Evolutionary conservation across 2,888 invertebrate genomes (phyloP).

Genomic region (Sarcophaga subvicina): DNA sequence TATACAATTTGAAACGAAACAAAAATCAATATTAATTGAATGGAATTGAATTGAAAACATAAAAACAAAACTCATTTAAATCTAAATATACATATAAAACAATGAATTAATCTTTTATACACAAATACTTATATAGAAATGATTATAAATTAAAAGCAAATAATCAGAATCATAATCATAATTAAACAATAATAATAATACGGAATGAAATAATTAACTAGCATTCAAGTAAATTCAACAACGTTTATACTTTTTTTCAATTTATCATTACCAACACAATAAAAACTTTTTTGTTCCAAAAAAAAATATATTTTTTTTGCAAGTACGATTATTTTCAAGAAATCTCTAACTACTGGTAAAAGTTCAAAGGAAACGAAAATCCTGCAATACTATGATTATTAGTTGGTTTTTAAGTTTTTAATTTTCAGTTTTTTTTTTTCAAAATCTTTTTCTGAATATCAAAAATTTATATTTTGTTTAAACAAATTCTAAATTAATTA

Average conservation of each 20-base stretch:
- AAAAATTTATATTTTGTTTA: slow-evolving; percentile 18
- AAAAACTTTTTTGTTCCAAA: slow-evolving; percentile 44
- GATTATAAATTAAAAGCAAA: slow-evolving; percentile 10
- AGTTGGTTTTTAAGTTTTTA: slow-evolving; percentile 9
- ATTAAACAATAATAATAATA: slow-evolving; percentile 28
- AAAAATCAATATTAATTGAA: slow-evolving; percentile 1
- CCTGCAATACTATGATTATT: slow-evolving; percentile 44
- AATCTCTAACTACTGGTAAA: slow-evolving; percentile 64
- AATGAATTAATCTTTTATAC: slow-evolving; percentile 40
- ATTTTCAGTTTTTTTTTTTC: too few relatives aligned
- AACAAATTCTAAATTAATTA: slow-evolving; percentile 61
- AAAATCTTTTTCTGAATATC: not conserved
- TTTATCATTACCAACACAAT: slow-evolving; percentile 39
- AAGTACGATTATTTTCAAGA: slow-evolving; percentile 1
- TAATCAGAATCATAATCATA: slow-evolving; percentile 1
- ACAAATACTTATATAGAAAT: slow-evolving; percentile 30
- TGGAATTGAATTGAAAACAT: not conserved
- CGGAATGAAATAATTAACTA: slow-evolving; percentile 46
- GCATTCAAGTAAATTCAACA: slow-evolving; percentile 66
- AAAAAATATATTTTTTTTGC: slow-evolving; percentile 27
- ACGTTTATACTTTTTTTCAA: slow-evolving; percentile 45
- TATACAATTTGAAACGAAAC: slow-evolving; percentile 40
- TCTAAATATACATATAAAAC: slow-evolving; percentile 37
- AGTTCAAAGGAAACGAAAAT: slow-evolving; percentile 35
- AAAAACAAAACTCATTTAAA: slow-evolving; percentile 35